Conservation (phyloP, 2,888 invertebrate genomes). For the Chironomus tentans region DNA sequence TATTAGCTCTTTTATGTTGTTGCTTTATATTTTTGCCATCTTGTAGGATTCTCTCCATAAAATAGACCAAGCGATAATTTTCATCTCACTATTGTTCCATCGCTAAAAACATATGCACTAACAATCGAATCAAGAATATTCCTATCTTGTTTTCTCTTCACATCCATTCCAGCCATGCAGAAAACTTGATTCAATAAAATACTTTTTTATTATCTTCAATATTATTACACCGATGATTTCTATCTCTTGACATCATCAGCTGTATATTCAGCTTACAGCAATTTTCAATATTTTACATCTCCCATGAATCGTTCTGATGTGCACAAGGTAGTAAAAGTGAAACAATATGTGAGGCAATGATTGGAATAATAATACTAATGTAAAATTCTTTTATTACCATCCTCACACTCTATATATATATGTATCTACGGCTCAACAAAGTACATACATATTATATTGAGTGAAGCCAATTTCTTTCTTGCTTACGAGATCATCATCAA, state of each 20-base stretch:
- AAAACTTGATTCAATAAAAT: neutral
- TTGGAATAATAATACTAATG: neutral
- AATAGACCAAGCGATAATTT: too few relatives aligned
- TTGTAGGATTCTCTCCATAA: neutral
- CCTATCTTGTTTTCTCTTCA: too few relatives aligned
- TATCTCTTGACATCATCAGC: neutral
- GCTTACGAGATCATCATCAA: neutral
- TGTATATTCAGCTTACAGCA: neutral
- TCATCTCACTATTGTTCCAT: too few relatives aligned
- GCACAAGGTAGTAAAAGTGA: neutral
- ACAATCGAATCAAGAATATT: neutral
- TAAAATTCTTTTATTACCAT: neutral
- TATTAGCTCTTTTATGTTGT: neutral
- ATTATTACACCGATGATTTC: constrained; percentile 1
- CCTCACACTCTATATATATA: neutral
- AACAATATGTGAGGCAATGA: neutral
- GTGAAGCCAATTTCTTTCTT: too few relatives aligned
- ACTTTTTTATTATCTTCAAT: neutral
- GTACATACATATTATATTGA: too few relatives aligned
- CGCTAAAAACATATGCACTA: too few relatives aligned
- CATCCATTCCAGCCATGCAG: neutral
- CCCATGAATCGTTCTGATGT: neutral
- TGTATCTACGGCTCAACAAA: neutral
- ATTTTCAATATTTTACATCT: neutral
- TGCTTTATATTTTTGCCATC: neutral